Conservation (phyloP, 2,797 vertebrate species). For the Rhynchotus rufescens region DNA sequence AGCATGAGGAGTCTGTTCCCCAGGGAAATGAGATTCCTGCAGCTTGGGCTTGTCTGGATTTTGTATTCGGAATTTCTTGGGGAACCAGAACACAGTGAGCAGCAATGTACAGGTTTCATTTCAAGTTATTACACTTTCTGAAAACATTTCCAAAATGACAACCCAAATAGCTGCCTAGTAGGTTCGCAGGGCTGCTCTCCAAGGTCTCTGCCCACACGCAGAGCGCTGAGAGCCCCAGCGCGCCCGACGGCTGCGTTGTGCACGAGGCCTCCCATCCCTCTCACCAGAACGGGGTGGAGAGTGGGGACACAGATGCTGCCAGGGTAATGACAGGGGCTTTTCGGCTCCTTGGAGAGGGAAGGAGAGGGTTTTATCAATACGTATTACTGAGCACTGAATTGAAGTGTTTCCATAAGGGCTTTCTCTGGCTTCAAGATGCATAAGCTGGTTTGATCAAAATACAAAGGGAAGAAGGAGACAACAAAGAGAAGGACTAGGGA, state of each 20-base stretch:
- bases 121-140: neutral
- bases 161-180: constrained; percentile 25
- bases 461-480: constrained; percentile 9
- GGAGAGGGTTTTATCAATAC: constrained; percentile 50
- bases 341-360: constrained; percentile 4
- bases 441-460: constrained; percentile 21
- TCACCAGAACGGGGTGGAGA: constrained; percentile 28
- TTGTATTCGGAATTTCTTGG: neutral
- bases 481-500: neutral
- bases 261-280: constrained; percentile 7
- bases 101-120: neutral
- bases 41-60: neutral
- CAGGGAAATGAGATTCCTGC: neutral
- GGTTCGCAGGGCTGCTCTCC: constrained; percentile 4
- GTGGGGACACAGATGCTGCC: constrained; percentile 37
- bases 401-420: constrained; percentile 59
- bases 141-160: neutral
- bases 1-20: neutral
- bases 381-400: constrained; percentile 16
- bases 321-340: constrained; percentile 15
- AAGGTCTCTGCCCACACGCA: neutral
- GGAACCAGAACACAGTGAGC: rapidly evolving
- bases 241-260: constrained; percentile 32
- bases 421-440: constrained; percentile 30
- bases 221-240: neutral